These are phyloP conservation scores for Octopus bimaculoides DNA, from an alignment of 1,140 invertebrate genomes.

Conservation along the genomic window DNA sequence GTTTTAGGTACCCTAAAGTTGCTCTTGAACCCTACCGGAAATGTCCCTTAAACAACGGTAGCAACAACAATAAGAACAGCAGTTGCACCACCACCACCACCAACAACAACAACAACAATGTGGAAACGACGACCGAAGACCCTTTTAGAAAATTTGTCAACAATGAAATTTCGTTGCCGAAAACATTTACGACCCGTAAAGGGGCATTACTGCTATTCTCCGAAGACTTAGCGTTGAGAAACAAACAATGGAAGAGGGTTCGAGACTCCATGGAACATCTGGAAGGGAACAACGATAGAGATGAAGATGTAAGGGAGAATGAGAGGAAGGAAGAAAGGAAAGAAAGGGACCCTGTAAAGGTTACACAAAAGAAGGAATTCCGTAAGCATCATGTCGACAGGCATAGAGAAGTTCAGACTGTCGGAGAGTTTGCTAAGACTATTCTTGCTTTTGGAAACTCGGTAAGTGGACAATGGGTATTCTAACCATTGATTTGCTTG, in stretches of 20 bases:
- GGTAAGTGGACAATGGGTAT: constrained; percentile 24
- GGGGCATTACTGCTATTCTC: constrained; percentile 56
- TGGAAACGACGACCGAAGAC: not conserved
- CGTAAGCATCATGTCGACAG: not conserved
- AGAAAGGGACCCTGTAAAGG: constrained; percentile 21
- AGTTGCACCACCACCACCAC: not conserved
- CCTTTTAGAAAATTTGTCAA: constrained; percentile 16
- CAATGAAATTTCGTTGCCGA: constrained; percentile 45
- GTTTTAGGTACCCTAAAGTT: constrained; percentile 31
- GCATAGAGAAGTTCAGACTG: constrained; percentile 34
- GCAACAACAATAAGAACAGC: constrained; percentile 17
- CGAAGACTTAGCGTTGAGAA: constrained; percentile 48
- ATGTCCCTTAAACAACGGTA: constrained; percentile 21
- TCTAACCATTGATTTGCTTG: not conserved
- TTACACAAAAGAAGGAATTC: constrained; percentile 22
- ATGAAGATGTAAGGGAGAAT: constrained; percentile 2
- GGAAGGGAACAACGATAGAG: constrained; percentile 13
- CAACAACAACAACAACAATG: not conserved
- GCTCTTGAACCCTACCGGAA: constrained; percentile 20
- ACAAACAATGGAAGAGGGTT: constrained; percentile 14
- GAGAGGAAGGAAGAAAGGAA: constrained; percentile 15
- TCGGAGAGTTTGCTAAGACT: constrained; percentile 53
- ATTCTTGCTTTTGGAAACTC: constrained; percentile 51
- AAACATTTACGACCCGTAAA: constrained; percentile 56
- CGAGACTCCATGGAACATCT: constrained; percentile 1